A percentile compares a stretch with the other conserved stretches of the same genome.
phyloP scores from a whole-genome alignment of 2,888 invertebrate species.

The Sinopyrophorus schimmeli region DNA sequence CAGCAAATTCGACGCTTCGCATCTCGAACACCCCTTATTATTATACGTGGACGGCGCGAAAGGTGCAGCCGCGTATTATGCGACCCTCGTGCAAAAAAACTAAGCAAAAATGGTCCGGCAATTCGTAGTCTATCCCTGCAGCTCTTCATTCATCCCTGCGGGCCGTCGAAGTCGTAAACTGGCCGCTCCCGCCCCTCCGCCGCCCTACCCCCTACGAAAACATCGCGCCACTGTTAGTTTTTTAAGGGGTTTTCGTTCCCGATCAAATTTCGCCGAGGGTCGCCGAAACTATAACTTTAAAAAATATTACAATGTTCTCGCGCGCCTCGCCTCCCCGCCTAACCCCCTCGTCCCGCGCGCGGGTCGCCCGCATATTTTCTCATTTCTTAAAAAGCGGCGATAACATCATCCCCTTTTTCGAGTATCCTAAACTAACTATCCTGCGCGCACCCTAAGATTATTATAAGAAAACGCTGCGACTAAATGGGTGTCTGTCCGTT shows the following conservation, averaged over 20 bases:
- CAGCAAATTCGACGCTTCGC: slow-evolving; percentile 23
- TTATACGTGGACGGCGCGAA: slow-evolving; percentile 45
- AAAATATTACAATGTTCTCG: no score
- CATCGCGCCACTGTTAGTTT: slow-evolving; percentile 47
- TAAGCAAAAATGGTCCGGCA: slow-evolving; percentile 52
- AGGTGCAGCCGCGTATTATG: no score
- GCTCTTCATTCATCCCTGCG: slow-evolving; percentile 54
- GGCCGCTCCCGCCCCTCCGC: slow-evolving; percentile 41
- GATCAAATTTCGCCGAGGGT: background rate
- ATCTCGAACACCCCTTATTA: slow-evolving; percentile 38
- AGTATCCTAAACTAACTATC: slow-evolving; percentile 42
- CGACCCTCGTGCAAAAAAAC: slow-evolving; percentile 49
- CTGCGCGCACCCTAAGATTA: slow-evolving; percentile 50
- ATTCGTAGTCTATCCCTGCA: slow-evolving; percentile 53
- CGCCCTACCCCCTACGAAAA: slow-evolving; percentile 45
- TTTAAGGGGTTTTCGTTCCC: slow-evolving; percentile 39
- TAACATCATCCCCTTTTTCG: slow-evolving; percentile 24
- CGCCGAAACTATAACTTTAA: no score
- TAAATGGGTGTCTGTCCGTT: slow-evolving; percentile 54
- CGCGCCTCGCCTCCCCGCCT: no score
- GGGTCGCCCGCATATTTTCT: slow-evolving; percentile 3
- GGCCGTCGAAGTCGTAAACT: slow-evolving; percentile 51
- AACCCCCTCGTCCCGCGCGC: background rate
- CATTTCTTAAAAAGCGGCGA: slow-evolving; percentile 13
- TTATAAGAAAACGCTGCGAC: slow-evolving; percentile 54